These are phyloP conservation scores for Epinephelus lanceolatus DNA, from an alignment of 2,113 vertebrate species.

Conservation along the genomic window DNA sequence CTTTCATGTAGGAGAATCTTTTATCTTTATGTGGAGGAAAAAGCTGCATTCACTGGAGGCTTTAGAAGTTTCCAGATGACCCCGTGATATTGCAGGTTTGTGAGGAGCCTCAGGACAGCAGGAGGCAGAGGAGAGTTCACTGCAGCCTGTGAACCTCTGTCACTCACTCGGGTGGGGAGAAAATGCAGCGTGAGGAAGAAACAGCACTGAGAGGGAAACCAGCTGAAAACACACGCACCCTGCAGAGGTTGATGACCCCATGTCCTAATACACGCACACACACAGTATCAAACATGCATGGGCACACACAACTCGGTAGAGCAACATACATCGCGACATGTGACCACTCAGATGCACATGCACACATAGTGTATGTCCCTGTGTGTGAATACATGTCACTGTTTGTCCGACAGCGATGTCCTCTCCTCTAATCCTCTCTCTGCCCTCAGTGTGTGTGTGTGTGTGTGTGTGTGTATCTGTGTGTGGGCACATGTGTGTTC, in stretches of 20 bases:
- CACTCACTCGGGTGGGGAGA: conserved; percentile 33
- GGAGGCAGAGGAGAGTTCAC: conserved; percentile 50
- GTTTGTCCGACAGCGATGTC: conserved; percentile 29
- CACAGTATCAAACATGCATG: conserved; percentile 10
- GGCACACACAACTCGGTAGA: not conserved
- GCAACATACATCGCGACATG: conserved; percentile 1
- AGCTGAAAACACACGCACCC: conserved; percentile 67
- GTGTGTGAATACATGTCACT: conserved; percentile 13
- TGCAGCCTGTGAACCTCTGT: conserved; percentile 40
- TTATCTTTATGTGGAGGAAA: not conserved
- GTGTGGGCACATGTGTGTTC: conserved; percentile 1
- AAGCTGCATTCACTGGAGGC: not conserved
- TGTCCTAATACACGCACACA: conserved; percentile 27
- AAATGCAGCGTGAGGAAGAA: conserved; percentile 20
- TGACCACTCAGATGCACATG: not conserved
- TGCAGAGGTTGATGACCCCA: conserved; percentile 56
- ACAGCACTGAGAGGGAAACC: conserved; percentile 46
- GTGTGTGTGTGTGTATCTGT: not conserved
- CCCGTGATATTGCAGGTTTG: conserved; percentile 18
- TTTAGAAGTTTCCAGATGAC: not conserved
- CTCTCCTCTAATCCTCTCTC: conserved; percentile 13
- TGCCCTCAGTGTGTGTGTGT: not conserved
- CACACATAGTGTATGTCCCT: not conserved
- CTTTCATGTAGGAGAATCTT: too few species aligned
- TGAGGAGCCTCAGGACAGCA: conserved; percentile 13